Evolutionary conservation across 2,888 invertebrate genomes (phyloP), one percentile per base, ranked within the genome.

Genomic region (Tachystola acroxantha): DNA sequence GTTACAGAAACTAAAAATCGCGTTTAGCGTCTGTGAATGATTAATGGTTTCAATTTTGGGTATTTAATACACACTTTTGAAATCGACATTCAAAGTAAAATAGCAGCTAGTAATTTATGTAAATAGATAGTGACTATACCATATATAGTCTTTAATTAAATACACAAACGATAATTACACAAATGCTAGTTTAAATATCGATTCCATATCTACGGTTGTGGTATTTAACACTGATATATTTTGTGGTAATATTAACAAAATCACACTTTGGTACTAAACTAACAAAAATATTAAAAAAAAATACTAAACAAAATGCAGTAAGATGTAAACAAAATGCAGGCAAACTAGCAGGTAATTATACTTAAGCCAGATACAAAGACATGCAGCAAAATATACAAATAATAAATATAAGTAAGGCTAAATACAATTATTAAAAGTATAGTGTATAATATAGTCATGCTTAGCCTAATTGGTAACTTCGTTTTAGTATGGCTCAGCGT

Each of bases 11-110:
- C 73, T 70, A 71, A 77, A n/a, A 79, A 70, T 62, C 54, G 51
- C 57, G 42, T 74, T 76, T 81, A 78, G 81, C 72, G 60, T 70
- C 69, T 71, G 78, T 70, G 65, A 54, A 73, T 84, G 81, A 79
- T 80, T 81, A 80, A 77, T 76, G 75, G 55, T 48, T 50, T 59
- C n/a, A n/a, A n/a, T 16, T 6, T 48, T 40, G 46, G 62, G 58
- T 48, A 52, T 58, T 32, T 44, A n/a, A n/a, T n/a, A 57, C 74
- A 81, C 80, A 75, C 78, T 46, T 50, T 40, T 39, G 39, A 48
- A 62, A 72, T 68, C 60, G 64, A 79, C 72, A 68, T 66, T 68
- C 72, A 64, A 68, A 34, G 7, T 7, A 4, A 14, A 16, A 7
- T 11, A n/a, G n/a, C n/a, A n/a, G n/a, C n/a, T n/a, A n/a, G n/a